Percentiles rank a stretch among this genome's conserved stretches.
These are phyloP conservation scores for Labeo catla DNA, from an alignment of 2,113 vertebrate species.

Conservation along the genomic window DNA sequence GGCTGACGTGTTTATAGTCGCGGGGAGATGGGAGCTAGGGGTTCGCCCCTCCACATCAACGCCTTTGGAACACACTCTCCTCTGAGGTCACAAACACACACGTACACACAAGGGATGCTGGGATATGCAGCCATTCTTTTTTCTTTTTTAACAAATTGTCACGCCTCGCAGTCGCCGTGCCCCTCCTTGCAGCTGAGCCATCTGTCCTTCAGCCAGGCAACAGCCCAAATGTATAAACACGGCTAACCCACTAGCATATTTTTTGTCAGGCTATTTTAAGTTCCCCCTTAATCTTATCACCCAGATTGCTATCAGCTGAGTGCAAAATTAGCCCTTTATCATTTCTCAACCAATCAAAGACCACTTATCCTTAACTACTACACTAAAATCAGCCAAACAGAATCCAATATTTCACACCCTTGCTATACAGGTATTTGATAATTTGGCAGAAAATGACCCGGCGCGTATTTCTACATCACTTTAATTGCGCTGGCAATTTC, in stretches of 20 bases:
- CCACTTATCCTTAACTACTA: neutral
- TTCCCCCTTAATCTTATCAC: conserved; percentile 16
- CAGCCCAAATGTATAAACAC: conserved; percentile 29
- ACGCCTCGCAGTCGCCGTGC: conserved; percentile 26
- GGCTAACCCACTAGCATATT: conserved; percentile 40
- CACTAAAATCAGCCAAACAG: conserved; percentile 27
- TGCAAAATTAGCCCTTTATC: conserved; percentile 22
- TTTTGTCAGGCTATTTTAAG: conserved; percentile 20
- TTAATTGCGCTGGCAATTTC: conserved; percentile 30
- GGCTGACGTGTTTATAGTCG: conserved; percentile 96
- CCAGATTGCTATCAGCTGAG: conserved; percentile 22
- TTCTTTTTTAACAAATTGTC: conserved; percentile 63
- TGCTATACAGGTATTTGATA: conserved; percentile 18
- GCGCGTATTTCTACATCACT: neutral
- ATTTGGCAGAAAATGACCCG: conserved; percentile 8
- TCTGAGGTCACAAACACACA: conserved; percentile 33
- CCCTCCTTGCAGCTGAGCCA: conserved; percentile 61
- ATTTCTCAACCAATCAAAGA: neutral
- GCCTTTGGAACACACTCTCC: conserved; percentile 81
- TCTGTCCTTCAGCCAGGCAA: conserved; percentile 62
- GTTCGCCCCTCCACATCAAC: conserved; percentile 83
- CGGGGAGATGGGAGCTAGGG: conserved; percentile 85
- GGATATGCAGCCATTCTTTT: conserved; percentile 54
- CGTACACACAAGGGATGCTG: conserved; percentile 64
- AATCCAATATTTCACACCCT: conserved; percentile 11